These are phyloP conservation scores for Polietes domitor DNA, from an alignment of 2,888 invertebrate species.

Conservation along the genomic window DNA sequence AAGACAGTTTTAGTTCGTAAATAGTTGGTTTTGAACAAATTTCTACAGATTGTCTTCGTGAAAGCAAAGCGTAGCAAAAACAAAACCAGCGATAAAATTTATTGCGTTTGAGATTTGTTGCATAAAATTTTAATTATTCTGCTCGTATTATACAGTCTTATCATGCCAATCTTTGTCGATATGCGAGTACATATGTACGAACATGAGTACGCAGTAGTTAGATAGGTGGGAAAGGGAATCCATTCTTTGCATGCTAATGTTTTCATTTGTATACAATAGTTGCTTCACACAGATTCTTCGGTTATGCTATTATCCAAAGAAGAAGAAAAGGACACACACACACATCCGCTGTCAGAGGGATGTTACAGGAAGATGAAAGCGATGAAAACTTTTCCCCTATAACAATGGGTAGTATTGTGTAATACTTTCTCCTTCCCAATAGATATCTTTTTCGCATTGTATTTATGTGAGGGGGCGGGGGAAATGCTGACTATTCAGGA, in stretches of 20 bases:
- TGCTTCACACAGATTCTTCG: background rate
- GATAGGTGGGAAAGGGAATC: background rate
- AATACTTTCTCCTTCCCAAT: background rate
- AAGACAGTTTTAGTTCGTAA: constrained; percentile 8
- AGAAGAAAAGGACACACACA: background rate
- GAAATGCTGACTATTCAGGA: constrained; percentile 5
- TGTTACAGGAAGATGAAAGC: background rate
- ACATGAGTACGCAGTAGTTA: background rate
- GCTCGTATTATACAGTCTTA: constrained; percentile 19
- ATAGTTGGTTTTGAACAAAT: constrained; percentile 6
- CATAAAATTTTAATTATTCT: constrained; percentile 50
- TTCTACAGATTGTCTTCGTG: constrained; percentile 12
- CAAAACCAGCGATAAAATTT: constrained; percentile 21
- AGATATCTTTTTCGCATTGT: background rate
- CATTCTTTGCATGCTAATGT: constrained; percentile 18
- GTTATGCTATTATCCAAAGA: constrained; percentile 4
- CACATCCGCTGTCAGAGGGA: constrained; percentile 9
- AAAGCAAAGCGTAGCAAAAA: constrained; percentile 34
- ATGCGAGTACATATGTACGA: background rate
- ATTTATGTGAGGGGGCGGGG: no score
- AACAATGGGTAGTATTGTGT: constrained; percentile 7
- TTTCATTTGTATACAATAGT: constrained; percentile 4
- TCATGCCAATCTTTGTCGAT: constrained; percentile 42
- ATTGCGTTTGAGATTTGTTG: constrained; percentile 38
- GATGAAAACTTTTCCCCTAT: background rate